Evolutionary conservation across 1,140 invertebrate species (phyloP).

Genomic region (Phthorimaea operculella): DNA sequence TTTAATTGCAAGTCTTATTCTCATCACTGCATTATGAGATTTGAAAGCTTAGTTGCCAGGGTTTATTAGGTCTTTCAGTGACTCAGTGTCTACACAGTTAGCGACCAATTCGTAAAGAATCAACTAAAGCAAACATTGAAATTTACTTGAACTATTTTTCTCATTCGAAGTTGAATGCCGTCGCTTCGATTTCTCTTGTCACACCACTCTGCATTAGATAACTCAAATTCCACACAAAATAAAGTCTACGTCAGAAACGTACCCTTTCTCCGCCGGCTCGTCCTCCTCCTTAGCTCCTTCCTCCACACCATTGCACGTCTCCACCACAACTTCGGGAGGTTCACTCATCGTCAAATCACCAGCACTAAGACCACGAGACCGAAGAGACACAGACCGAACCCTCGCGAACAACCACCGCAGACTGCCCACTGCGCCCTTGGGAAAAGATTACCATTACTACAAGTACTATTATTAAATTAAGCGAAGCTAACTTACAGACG

Average conservation of each 20-base stretch:
- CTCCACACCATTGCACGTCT: conserved; percentile 49
- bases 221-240: background rate
- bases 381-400: conserved; percentile 31
- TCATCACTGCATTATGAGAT: no score
- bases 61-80: no score
- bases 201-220: no score
- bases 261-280: conserved; percentile 45
- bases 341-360: conserved; percentile 43
- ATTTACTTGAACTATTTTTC: no score
- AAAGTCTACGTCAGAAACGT: conserved; percentile 21
- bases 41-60: no score
- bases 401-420: conserved; percentile 30
- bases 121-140: no score
- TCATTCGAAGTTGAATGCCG: no score
- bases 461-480: conserved; percentile 69
- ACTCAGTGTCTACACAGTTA: no score
- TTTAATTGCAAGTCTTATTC: no score
- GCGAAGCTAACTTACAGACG: conserved; percentile 55
- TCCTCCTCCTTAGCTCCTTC: conserved; percentile 24
- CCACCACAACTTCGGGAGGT: conserved; percentile 43
- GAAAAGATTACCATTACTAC: conserved; percentile 60
- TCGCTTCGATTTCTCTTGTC: no score
- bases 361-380: conserved; percentile 14
- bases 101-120: no score
- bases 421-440: conserved; percentile 59